A percentile compares a stretch with the other conserved stretches of the same genome.
These are phyloP conservation scores for Eremophila alpestris DNA, from an alignment of 2,797 vertebrate species.

Conservation along the genomic window DNA sequence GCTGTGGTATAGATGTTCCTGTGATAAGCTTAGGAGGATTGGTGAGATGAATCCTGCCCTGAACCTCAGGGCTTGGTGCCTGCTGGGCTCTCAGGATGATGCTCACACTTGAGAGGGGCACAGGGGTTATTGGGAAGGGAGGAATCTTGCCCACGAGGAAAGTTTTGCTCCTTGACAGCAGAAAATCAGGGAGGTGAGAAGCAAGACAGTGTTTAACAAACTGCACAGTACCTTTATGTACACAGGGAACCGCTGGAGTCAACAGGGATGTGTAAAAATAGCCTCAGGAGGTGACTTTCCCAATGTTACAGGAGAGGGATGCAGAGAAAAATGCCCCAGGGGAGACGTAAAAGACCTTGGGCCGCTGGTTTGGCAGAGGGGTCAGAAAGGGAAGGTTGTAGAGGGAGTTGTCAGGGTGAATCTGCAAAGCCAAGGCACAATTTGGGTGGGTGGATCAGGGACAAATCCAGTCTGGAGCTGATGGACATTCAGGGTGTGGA, in stretches of 20 bases:
- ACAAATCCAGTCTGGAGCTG: background rate
- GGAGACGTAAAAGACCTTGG: background rate
- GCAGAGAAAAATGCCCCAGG: background rate
- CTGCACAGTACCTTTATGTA: background rate
- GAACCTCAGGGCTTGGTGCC: background rate
- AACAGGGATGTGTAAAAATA: background rate
- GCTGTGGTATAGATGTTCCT: background rate
- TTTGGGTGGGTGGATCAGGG: background rate
- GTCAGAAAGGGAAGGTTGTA: background rate
- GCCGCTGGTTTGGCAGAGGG: background rate
- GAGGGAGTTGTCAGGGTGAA: background rate
- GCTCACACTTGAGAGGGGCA: background rate
- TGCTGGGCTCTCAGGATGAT: background rate
- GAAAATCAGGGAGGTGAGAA: background rate
- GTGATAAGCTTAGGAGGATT: background rate
- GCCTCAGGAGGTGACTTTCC: background rate
- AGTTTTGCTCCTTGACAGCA: background rate
- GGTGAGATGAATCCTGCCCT: background rate
- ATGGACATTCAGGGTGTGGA: accelerated
- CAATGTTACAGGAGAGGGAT: background rate
- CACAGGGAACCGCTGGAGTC: background rate
- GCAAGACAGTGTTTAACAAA: background rate
- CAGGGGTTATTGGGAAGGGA: background rate
- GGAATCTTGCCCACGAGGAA: background rate
- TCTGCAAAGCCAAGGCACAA: background rate